These are phyloP conservation scores for Hyaena hyaena DNA, from an alignment of 2,113 vertebrate species.

Conservation along the genomic window DNA sequence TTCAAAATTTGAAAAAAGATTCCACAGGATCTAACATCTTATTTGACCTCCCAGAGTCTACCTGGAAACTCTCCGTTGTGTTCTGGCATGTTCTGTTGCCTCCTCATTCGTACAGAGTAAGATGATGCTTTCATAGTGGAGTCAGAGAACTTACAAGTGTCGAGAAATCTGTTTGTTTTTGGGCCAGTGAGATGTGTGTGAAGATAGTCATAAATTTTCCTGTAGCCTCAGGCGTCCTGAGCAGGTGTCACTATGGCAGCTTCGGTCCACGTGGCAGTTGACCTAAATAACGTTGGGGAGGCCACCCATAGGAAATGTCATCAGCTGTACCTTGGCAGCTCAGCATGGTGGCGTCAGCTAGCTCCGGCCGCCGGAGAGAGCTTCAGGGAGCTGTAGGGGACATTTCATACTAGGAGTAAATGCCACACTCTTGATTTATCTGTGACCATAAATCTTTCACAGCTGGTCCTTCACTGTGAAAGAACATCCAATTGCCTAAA, in stretches of 20 bases:
- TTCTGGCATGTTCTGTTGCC: not conserved
- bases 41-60: not conserved
- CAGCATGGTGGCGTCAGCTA: not conserved
- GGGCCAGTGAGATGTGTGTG: not conserved
- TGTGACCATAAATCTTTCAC: not conserved
- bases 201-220: not conserved
- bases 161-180: not conserved
- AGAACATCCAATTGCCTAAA: not conserved
- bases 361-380: not conserved
- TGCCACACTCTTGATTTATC: not conserved
- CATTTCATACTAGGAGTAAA: not conserved
- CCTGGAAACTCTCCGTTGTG: accelerated
- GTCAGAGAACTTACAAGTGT: not conserved
- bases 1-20: not conserved
- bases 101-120: not conserved
- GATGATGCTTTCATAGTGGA: not conserved
- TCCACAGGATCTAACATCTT: not conserved
- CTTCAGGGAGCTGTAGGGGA: not conserved
- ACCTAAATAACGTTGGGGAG: not conserved
- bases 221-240: not conserved
- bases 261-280: not conserved
- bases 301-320: not conserved
- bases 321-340: not conserved
- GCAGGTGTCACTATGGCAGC: not conserved
- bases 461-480: not conserved